phyloP scores from a whole-genome alignment of 2,797 vertebrate genomes.

The Manis crassicaudata region DNA sequence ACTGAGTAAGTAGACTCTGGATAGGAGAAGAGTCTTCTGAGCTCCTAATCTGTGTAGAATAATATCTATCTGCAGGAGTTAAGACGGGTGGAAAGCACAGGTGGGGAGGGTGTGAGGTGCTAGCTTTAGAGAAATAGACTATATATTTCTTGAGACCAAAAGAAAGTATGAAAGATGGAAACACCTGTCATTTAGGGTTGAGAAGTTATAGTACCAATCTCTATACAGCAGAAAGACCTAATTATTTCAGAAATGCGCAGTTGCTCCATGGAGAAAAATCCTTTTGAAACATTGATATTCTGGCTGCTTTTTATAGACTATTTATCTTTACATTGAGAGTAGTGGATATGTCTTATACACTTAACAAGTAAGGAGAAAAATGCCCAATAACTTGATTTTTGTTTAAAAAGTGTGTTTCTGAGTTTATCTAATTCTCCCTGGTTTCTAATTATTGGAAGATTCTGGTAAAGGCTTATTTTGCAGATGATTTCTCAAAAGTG shows the following conservation, averaged over 20 bases:
- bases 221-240: background rate
- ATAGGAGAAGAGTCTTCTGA: background rate
- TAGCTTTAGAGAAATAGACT: slow-evolving; percentile 41
- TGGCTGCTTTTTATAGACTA: background rate
- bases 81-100: slow-evolving; percentile 38
- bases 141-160: slow-evolving; percentile 31
- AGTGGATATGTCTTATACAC: background rate
- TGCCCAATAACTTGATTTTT: background rate
- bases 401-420: background rate
- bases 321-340: background rate
- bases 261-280: background rate
- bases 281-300: background rate
- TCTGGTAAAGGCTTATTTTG: background rate
- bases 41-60: background rate
- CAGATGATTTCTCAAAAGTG: background rate
- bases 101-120: background rate
- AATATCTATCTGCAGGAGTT: slow-evolving; percentile 18
- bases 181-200: background rate
- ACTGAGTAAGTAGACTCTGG: background rate
- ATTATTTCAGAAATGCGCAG: slow-evolving; percentile 13
- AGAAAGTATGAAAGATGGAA: background rate
- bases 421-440: background rate
- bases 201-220: background rate
- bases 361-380: background rate
- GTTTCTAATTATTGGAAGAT: background rate